Evolutionary conservation across 30 jellyfish, hydroid and myxozoan species (phyloP).

Genomic region (Mastigias papua): DNA sequence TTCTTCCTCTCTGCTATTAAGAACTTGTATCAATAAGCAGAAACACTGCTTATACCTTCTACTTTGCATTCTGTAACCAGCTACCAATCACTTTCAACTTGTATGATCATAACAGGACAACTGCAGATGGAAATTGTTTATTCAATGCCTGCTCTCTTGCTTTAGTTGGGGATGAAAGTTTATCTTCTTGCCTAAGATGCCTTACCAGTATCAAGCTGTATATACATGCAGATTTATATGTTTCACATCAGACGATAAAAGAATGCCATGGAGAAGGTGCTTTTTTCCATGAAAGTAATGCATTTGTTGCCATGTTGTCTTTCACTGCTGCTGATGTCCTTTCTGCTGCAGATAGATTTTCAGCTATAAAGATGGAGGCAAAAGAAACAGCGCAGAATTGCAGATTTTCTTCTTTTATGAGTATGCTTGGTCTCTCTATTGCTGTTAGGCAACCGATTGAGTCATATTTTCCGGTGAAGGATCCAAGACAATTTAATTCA

Average conservation of each 20-base stretch:
- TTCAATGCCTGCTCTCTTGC: conserved; percentile 54
- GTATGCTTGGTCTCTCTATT: conserved; percentile 37
- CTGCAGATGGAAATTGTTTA: conserved; percentile 53
- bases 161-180: conserved; percentile 48
- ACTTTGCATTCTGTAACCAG: too few relatives aligned
- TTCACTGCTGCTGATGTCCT: conserved; percentile 10
- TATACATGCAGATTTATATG: conserved; percentile 8
- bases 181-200: conserved; percentile 21
- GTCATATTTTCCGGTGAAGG: conserved; percentile 37
- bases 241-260: conserved; percentile 22
- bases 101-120: too few relatives aligned
- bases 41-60: too few relatives aligned
- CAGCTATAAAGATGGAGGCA: conserved; percentile 29
- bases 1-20: too few relatives aligned
- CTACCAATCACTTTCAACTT: too few relatives aligned
- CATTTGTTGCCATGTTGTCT: conserved; percentile 3
- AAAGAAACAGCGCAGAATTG: neutral
- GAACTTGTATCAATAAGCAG: too few relatives aligned
- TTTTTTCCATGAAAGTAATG: neutral
- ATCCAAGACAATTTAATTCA: neutral
- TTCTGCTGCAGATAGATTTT: neutral
- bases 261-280: neutral
- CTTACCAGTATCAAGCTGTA: conserved; percentile 37
- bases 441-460: conserved; percentile 43
- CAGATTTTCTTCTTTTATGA: neutral